phyloP scores from a whole-genome alignment of 2,888 invertebrate genomes.

The Euphydryas editha region DNA sequence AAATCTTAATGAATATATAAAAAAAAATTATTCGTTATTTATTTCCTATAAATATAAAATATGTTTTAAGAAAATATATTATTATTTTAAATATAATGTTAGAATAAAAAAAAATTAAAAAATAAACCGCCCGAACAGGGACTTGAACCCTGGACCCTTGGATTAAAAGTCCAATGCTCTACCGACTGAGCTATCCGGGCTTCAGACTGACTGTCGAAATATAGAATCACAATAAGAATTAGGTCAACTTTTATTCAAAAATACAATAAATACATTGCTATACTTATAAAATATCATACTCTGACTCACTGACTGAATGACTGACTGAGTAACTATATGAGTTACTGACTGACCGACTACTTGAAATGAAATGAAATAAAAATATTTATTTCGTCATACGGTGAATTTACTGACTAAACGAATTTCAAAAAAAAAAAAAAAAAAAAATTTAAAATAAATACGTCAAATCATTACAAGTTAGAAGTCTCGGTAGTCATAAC shows the following conservation, averaged over 20 bases:
- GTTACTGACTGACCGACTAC: too few relatives aligned
- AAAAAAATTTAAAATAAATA: too few relatives aligned
- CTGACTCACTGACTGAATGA: neutral
- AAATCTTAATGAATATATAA: too few relatives aligned
- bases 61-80: neutral
- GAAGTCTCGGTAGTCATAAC: too few relatives aligned
- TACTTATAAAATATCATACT: neutral
- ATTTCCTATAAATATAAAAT: too few relatives aligned
- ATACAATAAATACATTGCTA: neutral
- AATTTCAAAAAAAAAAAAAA: too few relatives aligned
- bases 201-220: neutral
- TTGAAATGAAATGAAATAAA: too few relatives aligned
- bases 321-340: too few relatives aligned
- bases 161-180: slow-evolving; percentile 87
- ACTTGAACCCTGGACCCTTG: slow-evolving; percentile 91
- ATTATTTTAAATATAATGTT: slow-evolving; percentile 22
- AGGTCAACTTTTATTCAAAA: neutral
- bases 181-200: slow-evolving; percentile 85
- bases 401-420: too few relatives aligned
- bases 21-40: too few relatives aligned
- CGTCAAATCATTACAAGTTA: too few relatives aligned
- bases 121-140: slow-evolving; percentile 86
- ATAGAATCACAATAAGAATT: neutral
- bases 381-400: too few relatives aligned
- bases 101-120: slow-evolving; percentile 47